These are phyloP conservation scores for Branchipolynoe longqiensis DNA, from an alignment of 2,888 invertebrate genomes.

Conservation along the genomic window DNA sequence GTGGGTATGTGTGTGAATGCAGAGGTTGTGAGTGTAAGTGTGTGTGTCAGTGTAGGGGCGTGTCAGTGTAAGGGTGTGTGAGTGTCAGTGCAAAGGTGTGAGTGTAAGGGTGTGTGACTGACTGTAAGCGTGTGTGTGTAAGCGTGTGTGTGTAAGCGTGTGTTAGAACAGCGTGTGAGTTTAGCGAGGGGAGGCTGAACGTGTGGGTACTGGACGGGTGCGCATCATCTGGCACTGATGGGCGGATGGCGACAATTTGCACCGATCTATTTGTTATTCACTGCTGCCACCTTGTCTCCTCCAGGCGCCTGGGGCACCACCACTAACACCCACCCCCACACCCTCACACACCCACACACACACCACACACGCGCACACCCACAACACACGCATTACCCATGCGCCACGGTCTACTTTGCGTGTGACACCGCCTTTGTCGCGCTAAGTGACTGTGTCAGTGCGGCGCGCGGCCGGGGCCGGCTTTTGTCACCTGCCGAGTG, in stretches of 20 bases:
- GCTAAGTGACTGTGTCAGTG: constrained; percentile 8
- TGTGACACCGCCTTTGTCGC: constrained; percentile 40
- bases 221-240: constrained; percentile 37
- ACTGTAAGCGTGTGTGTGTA: no score
- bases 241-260: constrained; percentile 28
- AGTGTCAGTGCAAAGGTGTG: no score
- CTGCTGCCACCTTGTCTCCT: constrained; percentile 30
- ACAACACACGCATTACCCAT: background rate
- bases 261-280: constrained; percentile 49
- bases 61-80: no score
- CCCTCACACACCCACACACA: background rate
- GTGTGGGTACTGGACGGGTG: background rate
- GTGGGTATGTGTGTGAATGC: no score
- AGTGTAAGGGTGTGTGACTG: no score
- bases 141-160: no score
- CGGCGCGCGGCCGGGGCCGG: background rate
- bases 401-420: background rate
- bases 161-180: no score
- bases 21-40: no score
- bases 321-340: background rate
- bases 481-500: background rate
- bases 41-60: no score
- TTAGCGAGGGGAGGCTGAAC: no score
- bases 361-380: no score
- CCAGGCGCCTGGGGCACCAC: background rate